These are phyloP conservation scores for Trichoplusia ni DNA, from an alignment of 1,140 invertebrate genomes.

Conservation along the genomic window DNA sequence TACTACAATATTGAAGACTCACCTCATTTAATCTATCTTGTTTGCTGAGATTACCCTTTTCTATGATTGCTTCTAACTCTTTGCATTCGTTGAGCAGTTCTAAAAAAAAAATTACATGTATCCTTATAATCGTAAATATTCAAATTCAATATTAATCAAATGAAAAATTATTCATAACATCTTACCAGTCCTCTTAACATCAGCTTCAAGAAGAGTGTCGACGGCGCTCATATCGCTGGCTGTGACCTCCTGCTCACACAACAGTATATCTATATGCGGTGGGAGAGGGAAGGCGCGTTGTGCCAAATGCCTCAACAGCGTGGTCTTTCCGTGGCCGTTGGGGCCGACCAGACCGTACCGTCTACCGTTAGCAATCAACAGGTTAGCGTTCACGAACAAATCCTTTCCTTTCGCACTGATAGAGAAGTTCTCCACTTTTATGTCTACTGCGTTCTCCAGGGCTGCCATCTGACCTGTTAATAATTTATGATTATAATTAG, in stretches of 20 bases:
- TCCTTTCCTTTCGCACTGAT: conserved; percentile 99
- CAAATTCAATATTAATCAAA: too few relatives aligned
- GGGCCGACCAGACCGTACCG: conserved; percentile 99
- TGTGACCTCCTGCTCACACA: conserved; percentile 99
- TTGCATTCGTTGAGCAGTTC: conserved; percentile 92
- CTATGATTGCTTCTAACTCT: conserved; percentile 88
- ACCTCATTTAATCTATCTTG: conserved; percentile 93
- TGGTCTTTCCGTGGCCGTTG: conserved; percentile 99
- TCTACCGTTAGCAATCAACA: conserved; percentile 96
- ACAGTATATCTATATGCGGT: conserved; percentile 97
- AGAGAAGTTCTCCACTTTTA: conserved; percentile 99
- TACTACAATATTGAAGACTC: too few relatives aligned
- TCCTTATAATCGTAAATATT: not conserved
- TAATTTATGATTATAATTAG: not conserved
- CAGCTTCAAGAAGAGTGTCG: conserved; percentile 95
- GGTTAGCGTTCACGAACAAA: conserved; percentile 97
- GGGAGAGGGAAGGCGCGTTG: conserved; percentile 95
- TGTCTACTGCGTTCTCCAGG: conserved; percentile 97
- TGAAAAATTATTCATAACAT: not conserved
- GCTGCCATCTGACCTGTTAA: conserved; percentile 87
- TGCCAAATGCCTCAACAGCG: conserved; percentile 95
- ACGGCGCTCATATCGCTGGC: conserved; percentile 95
- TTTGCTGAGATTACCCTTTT: conserved; percentile 86
- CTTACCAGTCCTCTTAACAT: conserved; percentile 90
- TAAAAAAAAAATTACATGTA: conserved; percentile 40